phyloP scores from a whole-genome alignment of 2,888 invertebrate genomes.

The Lasioglossum figueresi region DNA sequence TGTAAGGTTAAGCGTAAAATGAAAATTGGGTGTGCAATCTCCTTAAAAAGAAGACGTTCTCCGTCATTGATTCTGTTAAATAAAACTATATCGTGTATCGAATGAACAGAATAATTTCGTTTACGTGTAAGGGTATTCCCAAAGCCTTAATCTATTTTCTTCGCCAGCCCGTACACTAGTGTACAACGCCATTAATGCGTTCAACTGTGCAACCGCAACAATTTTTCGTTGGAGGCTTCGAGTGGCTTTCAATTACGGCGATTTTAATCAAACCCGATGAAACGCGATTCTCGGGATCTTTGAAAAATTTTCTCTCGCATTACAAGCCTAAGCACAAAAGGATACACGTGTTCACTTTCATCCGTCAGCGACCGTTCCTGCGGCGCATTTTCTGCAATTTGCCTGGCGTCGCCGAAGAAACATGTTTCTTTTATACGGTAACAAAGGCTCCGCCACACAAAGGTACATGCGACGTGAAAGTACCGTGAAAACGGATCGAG shows the following conservation, averaged over 20 bases:
- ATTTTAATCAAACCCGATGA: constrained; percentile 6
- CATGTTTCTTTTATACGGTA: constrained; percentile 53
- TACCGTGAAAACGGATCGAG: constrained; percentile 58
- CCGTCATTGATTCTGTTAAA: neutral
- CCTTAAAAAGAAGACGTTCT: too few relatives aligned
- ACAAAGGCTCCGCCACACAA: constrained; percentile 57
- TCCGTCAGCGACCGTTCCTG: neutral
- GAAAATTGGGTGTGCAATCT: too few relatives aligned
- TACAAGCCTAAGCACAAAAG: neutral
- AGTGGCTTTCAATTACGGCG: neutral
- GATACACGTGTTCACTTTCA: constrained; percentile 33
- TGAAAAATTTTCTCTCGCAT: neutral
- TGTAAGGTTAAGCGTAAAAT: too few relatives aligned
- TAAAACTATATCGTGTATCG: neutral
- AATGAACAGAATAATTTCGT: neutral
- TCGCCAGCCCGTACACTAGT: neutral
- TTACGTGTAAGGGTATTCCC: neutral
- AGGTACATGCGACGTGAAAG: constrained; percentile 60
- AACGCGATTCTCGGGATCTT: neutral
- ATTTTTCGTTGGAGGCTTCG: neutral
- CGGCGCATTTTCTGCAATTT: constrained; percentile 57
- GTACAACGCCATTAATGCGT: neutral
- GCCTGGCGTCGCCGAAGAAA: constrained; percentile 44
- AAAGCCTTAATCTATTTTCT: neutral
- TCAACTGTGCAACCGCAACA: neutral